phyloP scores from a whole-genome alignment of 2,888 invertebrate genomes.

The Poecilus cupreus region DNA sequence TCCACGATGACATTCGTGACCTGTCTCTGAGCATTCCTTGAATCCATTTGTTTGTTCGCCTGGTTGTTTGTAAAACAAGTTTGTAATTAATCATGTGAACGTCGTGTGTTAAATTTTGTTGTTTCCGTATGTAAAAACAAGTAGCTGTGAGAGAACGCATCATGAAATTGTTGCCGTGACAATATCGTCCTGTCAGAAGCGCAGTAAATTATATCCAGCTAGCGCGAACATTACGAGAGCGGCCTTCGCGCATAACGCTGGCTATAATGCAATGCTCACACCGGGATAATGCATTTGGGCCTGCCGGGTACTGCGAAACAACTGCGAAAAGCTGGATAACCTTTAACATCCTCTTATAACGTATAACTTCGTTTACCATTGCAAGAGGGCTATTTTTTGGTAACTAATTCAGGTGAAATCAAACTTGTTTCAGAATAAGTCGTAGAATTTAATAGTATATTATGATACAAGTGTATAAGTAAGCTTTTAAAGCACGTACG shows the following conservation, averaged over 20 bases:
- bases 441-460: no score
- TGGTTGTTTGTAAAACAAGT: conserved; percentile 38
- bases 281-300: no score
- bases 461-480: no score
- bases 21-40: conserved; percentile 1
- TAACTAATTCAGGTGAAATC: no score
- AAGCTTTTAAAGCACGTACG: no score
- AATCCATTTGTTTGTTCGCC: conserved; percentile 26
- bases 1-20: neutral
- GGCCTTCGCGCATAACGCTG: neutral
- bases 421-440: no score
- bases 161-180: conserved; percentile 58
- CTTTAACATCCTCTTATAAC: no score
- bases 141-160: conserved; percentile 28
- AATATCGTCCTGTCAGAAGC: conserved; percentile 49
- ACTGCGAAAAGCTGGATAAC: no score
- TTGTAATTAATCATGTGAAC: conserved; percentile 45
- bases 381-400: no score
- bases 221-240: conserved; percentile 25
- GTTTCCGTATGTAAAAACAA: conserved; percentile 52
- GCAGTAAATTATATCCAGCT: conserved; percentile 52
- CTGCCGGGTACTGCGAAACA: no score
- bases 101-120: conserved; percentile 45
- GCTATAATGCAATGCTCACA: neutral
- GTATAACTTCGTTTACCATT: no score